Conservation (phyloP, 2,113 vertebrate genomes). For the Puffinus mauretanicus region DNA sequence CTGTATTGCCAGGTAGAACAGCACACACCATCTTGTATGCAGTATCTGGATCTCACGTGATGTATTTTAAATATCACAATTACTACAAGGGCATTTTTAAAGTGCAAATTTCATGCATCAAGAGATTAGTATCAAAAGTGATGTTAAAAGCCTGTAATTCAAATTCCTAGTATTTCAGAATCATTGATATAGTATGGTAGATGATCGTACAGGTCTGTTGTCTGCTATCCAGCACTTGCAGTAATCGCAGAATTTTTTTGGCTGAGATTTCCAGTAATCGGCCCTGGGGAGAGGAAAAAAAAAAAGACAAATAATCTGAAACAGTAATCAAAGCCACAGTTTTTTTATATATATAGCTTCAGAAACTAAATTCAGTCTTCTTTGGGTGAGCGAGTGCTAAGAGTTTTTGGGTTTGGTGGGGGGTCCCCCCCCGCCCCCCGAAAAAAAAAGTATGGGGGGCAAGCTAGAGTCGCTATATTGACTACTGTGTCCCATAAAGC, state of each 20-base stretch:
- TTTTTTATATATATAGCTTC: neutral
- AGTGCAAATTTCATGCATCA: neutral
- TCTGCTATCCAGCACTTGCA: conserved; percentile 99
- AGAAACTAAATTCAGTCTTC: neutral
- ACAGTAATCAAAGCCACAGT: neutral
- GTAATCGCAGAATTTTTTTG: conserved; percentile 98
- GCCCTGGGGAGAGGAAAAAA: conserved; percentile 81
- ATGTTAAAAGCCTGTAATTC: neutral
- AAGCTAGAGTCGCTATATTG: neutral
- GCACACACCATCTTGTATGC: neutral
- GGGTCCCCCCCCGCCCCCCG: too few relatives aligned
- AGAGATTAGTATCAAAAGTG: neutral
- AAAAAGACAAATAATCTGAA: neutral
- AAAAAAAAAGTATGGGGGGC: neutral
- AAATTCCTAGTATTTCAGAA: neutral
- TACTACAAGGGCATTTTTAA: neutral
- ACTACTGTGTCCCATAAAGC: neutral
- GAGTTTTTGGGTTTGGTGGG: neutral
- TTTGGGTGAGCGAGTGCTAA: neutral
- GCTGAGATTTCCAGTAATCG: conserved; percentile 99
- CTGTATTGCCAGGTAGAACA: neutral
- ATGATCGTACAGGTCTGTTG: conserved; percentile 91
- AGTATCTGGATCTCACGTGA: neutral
- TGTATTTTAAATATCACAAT: neutral
- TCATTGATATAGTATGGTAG: neutral